Conservation (phyloP, 2,797 vertebrate species). For the Cossypha niveicapilla region DNA sequence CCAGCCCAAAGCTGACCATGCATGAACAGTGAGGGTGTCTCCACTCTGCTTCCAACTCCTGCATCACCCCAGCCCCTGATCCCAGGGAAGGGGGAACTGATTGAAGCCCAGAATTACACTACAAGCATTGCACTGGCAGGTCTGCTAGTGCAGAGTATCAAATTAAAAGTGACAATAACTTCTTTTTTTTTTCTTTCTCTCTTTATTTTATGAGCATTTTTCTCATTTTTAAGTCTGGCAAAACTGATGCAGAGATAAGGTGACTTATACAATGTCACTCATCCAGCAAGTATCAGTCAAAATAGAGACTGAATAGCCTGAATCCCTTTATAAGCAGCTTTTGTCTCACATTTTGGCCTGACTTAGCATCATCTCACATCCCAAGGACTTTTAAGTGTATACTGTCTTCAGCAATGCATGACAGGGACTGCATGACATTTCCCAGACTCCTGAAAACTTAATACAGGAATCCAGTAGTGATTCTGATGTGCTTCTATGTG, state of each 20-base stretch:
- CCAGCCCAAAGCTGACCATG: not conserved
- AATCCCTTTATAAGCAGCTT: not conserved
- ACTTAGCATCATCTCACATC: not conserved
- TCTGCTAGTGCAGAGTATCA: not conserved
- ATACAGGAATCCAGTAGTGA: not conserved
- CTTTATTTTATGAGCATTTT: not conserved
- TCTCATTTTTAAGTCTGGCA: not conserved
- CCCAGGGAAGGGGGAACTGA: not conserved
- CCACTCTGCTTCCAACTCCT: not conserved
- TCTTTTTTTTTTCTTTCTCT: no score
- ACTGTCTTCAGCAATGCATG: not conserved
- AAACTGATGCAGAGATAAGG: not conserved
- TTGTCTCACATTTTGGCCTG: not conserved
- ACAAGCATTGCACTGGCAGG: not conserved
- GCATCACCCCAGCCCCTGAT: not conserved
- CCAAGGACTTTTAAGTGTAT: not conserved
- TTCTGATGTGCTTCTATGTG: slow-evolving; percentile 1
- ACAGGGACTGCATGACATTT: not conserved
- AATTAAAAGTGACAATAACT: not conserved
- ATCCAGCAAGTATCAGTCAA: not conserved
- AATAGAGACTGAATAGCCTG: not conserved
- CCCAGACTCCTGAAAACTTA: not conserved
- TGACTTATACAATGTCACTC: not conserved
- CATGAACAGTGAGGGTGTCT: not conserved
- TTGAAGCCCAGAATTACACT: not conserved